Evolutionary conservation across 2,113 vertebrate genomes (phyloP).

Genomic region (Callionymus lyra): DNA sequence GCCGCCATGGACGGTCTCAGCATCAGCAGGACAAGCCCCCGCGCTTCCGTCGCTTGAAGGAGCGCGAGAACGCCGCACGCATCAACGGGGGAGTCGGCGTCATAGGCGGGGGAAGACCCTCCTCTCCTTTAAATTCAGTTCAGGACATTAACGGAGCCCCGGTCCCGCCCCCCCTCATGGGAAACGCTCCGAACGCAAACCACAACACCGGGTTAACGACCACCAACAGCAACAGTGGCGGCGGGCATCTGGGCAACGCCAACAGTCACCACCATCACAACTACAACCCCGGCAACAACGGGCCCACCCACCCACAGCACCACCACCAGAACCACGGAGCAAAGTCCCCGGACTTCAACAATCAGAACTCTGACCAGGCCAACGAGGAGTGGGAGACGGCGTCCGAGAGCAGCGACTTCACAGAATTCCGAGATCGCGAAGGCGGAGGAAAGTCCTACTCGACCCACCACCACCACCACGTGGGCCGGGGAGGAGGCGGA

Average conservation of each 20-base stretch:
- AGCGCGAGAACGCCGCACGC: conserved; percentile 78
- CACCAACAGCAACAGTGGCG: conserved; percentile 47
- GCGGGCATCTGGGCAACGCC: conserved; percentile 43
- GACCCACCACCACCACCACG: conserved; percentile 63
- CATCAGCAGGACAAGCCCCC: conserved; percentile 89
- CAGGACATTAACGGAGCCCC: conserved; percentile 55
- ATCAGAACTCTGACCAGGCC: conserved; percentile 91
- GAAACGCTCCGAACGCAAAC: conserved; percentile 47
- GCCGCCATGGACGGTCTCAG: conserved; percentile 77
- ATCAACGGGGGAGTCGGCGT: conserved; percentile 66
- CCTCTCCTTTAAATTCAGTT: conserved; percentile 51
- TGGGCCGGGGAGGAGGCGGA: conserved; percentile 49
- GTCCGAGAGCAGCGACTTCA: conserved; percentile 89
- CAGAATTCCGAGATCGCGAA: conserved; percentile 77
- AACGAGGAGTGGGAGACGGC: conserved; percentile 93
- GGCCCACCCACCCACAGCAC: conserved; percentile 52
- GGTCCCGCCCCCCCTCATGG: conserved; percentile 20
- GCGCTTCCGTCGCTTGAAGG: conserved; percentile 83
- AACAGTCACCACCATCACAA: conserved; percentile 64
- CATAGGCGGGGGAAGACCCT: conserved; percentile 47
- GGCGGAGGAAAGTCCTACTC: conserved; percentile 50
- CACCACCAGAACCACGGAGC: conserved; percentile 70
- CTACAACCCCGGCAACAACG: conserved; percentile 59
- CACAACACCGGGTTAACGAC: conserved; percentile 42
- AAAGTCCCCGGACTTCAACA: conserved; percentile 85